phyloP scores from a whole-genome alignment of 2,113 vertebrate genomes.

The Leptobrachium leishanense region DNA sequence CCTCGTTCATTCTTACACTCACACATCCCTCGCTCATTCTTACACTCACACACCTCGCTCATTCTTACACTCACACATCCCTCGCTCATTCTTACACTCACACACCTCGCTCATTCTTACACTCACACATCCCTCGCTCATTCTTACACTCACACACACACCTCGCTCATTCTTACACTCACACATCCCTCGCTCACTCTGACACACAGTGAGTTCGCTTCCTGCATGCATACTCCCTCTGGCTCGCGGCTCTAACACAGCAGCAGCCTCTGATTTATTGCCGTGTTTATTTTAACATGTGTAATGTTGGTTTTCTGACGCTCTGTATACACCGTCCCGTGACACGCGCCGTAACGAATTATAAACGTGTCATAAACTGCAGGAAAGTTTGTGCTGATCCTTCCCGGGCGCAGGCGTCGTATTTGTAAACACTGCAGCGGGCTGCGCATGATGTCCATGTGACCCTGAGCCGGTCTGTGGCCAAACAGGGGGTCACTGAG shows the following conservation, averaged over 20 bases:
- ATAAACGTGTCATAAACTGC: slow-evolving; percentile 13
- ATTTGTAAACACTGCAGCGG: slow-evolving; percentile 10
- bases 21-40: too few relatives aligned
- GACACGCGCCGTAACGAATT: neutral
- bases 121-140: too few relatives aligned
- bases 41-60: too few relatives aligned
- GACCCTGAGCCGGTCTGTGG: neutral
- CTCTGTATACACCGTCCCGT: slow-evolving; percentile 4
- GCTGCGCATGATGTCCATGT: neutral
- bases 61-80: too few relatives aligned
- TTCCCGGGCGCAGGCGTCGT: neutral
- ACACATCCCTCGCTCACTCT: neutral
- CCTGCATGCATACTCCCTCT: neutral
- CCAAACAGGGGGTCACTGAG: neutral
- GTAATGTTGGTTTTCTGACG: slow-evolving; percentile 9
- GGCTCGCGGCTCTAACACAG: neutral
- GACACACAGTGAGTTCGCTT: neutral
- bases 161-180: too few relatives aligned
- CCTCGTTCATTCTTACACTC: too few relatives aligned
- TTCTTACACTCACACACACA: too few relatives aligned
- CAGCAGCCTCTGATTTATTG: neutral
- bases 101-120: too few relatives aligned
- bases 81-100: too few relatives aligned
- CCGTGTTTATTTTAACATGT: slow-evolving; percentile 20
- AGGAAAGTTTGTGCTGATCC: slow-evolving; percentile 2